Conservation (phyloP, 1,140 invertebrate species). For the Lepidurus packardi region DNA sequence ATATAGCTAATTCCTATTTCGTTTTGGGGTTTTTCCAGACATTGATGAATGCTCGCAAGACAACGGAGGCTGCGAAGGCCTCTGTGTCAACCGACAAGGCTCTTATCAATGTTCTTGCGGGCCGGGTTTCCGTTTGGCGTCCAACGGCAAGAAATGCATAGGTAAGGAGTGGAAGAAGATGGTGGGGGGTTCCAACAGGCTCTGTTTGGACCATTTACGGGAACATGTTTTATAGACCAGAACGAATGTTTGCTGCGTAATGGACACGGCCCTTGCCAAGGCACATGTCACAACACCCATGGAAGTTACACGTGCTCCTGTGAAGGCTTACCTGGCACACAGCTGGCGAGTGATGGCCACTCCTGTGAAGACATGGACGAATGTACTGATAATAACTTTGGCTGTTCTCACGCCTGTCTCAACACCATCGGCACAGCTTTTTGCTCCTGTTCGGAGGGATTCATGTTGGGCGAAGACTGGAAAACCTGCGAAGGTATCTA, state of each 20-base stretch:
- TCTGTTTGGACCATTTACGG: conserved; percentile 13
- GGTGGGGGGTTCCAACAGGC: no score
- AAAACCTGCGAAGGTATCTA: conserved; percentile 51
- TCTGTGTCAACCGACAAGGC: conserved; percentile 55
- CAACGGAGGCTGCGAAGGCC: conserved; percentile 61
- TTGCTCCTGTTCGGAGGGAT: conserved; percentile 54
- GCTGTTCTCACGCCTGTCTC: conserved; percentile 54
- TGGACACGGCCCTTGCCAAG: conserved; percentile 62
- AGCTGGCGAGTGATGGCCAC: conserved; percentile 52
- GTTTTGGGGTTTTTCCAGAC: conserved; percentile 49
- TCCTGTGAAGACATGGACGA: conserved; percentile 47
- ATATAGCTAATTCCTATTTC: neutral
- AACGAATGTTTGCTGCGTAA: conserved; percentile 58
- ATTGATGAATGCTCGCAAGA: conserved; percentile 70
- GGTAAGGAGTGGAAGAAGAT: conserved; percentile 44
- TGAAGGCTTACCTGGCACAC: conserved; percentile 52
- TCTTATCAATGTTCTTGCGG: conserved; percentile 49
- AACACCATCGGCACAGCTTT: conserved; percentile 52
- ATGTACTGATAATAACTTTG: conserved; percentile 45
- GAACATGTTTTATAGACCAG: conserved; percentile 46
- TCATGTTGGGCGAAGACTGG: conserved; percentile 47
- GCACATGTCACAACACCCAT: conserved; percentile 56
- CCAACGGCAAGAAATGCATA: conserved; percentile 58
- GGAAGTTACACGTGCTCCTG: conserved; percentile 59
- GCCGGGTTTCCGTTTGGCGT: conserved; percentile 48